phyloP scores from a whole-genome alignment of 92 coral and sea anemone species.

The Virgularia gustaviana region DNA sequence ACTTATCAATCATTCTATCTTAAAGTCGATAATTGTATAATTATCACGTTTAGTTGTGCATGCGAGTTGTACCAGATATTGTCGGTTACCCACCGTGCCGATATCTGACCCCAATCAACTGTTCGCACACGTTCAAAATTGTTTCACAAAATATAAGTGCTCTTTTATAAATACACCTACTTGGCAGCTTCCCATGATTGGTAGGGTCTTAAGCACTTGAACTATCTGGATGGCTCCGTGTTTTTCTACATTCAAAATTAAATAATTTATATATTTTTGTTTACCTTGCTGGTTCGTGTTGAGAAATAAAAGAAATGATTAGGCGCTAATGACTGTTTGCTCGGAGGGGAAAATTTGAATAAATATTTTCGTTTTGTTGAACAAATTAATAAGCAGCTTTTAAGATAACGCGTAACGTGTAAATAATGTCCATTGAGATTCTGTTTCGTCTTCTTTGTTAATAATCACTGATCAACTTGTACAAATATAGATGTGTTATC shows the following conservation, averaged over 20 bases:
- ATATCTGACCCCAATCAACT: background rate
- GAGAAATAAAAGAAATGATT: constrained; percentile 35
- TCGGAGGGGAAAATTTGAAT: constrained; percentile 29
- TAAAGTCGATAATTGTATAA: constrained; percentile 38
- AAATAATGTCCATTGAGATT: constrained; percentile 19
- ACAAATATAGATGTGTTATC: constrained; percentile 40
- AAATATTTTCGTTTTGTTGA: constrained; percentile 39
- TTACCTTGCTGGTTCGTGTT: constrained; percentile 32
- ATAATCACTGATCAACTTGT: constrained; percentile 30
- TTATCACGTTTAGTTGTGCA: constrained; percentile 34
- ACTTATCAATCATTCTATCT: constrained; percentile 34
- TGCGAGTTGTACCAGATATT: constrained; percentile 3
- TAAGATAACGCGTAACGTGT: constrained; percentile 31
- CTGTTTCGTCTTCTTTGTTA: constrained; percentile 6
- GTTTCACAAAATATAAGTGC: constrained; percentile 3
- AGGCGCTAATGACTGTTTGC: constrained; percentile 44
- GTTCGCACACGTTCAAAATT: background rate
- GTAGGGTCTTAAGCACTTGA: background rate
- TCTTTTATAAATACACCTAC: background rate
- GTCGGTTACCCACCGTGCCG: background rate
- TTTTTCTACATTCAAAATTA: constrained; percentile 16
- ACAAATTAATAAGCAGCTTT: constrained; percentile 28
- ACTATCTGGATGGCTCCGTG: background rate
- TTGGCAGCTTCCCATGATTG: no score
- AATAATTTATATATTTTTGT: constrained; percentile 32